Conservation (phyloP, 2,888 invertebrate genomes). For the Syrphus vitripennis region DNA sequence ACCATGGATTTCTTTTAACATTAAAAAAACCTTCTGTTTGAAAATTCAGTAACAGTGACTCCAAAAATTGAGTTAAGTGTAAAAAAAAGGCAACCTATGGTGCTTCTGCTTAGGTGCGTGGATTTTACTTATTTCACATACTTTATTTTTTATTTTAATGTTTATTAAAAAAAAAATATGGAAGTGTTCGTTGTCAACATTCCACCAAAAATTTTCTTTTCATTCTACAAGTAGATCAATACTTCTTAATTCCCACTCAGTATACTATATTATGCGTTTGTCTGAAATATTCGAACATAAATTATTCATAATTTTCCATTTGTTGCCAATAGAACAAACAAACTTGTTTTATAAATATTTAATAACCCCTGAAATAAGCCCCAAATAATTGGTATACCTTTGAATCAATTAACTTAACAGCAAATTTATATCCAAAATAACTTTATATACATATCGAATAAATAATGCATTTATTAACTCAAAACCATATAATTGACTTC, state of each 20-base stretch:
- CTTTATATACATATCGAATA: background rate
- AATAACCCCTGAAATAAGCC: background rate
- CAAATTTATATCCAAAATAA: background rate
- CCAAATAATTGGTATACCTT: background rate
- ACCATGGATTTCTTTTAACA: too few relatives aligned
- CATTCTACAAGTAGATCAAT: too few relatives aligned
- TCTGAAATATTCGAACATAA: background rate
- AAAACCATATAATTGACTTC: background rate
- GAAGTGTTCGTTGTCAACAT: too few relatives aligned
- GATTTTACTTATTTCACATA: too few relatives aligned
- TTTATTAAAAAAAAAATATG: too few relatives aligned
- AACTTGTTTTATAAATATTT: background rate
- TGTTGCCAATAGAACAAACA: background rate
- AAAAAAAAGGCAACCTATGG: too few relatives aligned
- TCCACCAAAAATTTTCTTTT: too few relatives aligned
- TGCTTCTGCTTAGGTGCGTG: too few relatives aligned
- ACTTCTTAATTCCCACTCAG: background rate
- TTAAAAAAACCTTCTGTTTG: too few relatives aligned
- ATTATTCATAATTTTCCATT: background rate
- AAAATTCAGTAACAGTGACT: too few relatives aligned
- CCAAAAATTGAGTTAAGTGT: too few relatives aligned
- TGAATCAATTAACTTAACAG: conserved; percentile 1
- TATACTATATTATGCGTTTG: background rate
- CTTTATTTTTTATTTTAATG: too few relatives aligned
- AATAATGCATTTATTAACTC: conserved; percentile 6